Percentiles rank a stretch among this genome's conserved stretches.
These are phyloP conservation scores for Gopherus flavomarginatus DNA, from an alignment of 2,113 vertebrate species.

Conservation along the genomic window DNA sequence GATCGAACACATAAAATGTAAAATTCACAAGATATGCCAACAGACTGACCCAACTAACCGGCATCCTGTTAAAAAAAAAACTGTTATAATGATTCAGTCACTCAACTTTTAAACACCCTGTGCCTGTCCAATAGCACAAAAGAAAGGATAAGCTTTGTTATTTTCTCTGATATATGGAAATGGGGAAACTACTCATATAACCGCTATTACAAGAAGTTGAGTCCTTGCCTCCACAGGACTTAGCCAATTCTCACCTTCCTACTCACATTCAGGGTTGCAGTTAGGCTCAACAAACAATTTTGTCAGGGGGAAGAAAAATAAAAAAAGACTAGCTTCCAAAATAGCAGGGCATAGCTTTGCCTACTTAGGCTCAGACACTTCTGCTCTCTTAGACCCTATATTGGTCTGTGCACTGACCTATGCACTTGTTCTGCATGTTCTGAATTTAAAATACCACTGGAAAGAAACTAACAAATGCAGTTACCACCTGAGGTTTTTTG, in stretches of 20 bases:
- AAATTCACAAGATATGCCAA: not conserved
- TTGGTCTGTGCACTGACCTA: not conserved
- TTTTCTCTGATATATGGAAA: not conserved
- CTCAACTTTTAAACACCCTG: not conserved
- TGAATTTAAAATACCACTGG: not conserved
- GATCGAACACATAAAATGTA: not conserved
- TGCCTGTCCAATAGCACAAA: not conserved
- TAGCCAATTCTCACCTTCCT: not conserved
- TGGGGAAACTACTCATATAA: not conserved
- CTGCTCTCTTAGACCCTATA: not conserved
- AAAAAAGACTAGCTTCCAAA: not conserved
- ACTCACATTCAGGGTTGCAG: not conserved
- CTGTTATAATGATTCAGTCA: not conserved
- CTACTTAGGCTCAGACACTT: not conserved
- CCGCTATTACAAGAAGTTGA: not conserved
- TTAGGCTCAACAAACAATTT: not conserved
- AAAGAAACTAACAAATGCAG: not conserved
- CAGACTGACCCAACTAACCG: not conserved
- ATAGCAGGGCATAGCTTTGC: not conserved
- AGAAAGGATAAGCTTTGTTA: conserved; percentile 16
- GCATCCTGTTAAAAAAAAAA: not conserved
- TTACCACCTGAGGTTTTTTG: not conserved
- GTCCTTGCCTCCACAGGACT: not conserved
- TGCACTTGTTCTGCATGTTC: not conserved
- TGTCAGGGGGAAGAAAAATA: not conserved